Evolutionary conservation across 2,797 vertebrate species (phyloP).

Genomic region (Merluccius polli): DNA sequence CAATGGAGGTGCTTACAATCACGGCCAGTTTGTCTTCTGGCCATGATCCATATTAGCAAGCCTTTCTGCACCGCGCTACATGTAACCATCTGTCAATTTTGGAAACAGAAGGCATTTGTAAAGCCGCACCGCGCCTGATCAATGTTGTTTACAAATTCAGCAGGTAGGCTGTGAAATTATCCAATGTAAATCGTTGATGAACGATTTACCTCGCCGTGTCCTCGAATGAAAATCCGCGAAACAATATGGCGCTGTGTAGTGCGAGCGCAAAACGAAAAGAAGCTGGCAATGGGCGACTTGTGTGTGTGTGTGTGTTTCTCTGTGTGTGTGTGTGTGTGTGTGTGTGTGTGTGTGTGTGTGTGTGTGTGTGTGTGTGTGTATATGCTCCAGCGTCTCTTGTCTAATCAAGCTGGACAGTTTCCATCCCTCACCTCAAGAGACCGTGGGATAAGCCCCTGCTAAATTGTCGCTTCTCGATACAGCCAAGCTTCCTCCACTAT

Average conservation of each 20-base stretch:
- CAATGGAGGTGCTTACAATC: slow-evolving; percentile 56
- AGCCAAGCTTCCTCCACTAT: slow-evolving; percentile 21
- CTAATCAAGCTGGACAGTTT: slow-evolving; percentile 30
- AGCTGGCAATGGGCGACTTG: not conserved
- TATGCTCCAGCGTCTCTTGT: not conserved
- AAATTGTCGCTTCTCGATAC: slow-evolving; percentile 53
- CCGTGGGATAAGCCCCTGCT: slow-evolving; percentile 42
- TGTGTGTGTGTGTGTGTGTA: no score
- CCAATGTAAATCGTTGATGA: slow-evolving; percentile 63
- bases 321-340: not conserved
- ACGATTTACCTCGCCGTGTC: slow-evolving; percentile 31
- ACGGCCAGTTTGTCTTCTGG: slow-evolving; percentile 58
- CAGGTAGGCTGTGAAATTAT: slow-evolving; percentile 64
- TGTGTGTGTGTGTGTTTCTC: not conserved
- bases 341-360: no score
- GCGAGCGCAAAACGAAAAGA: not conserved
- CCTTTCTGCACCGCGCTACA: slow-evolving; percentile 38
- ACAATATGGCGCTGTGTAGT: not conserved
- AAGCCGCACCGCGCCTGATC: slow-evolving; percentile 59
- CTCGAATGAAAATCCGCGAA: slow-evolving; percentile 35
- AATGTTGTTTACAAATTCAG: slow-evolving; percentile 72
- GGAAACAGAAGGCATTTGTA: slow-evolving; percentile 62
- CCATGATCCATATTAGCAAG: slow-evolving; percentile 66
- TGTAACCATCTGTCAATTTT: slow-evolving; percentile 70
- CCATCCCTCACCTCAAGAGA: slow-evolving; percentile 41